These are phyloP conservation scores for Apteryx owenii DNA, from an alignment of 2,113 vertebrate species.

Conservation along the genomic window DNA sequence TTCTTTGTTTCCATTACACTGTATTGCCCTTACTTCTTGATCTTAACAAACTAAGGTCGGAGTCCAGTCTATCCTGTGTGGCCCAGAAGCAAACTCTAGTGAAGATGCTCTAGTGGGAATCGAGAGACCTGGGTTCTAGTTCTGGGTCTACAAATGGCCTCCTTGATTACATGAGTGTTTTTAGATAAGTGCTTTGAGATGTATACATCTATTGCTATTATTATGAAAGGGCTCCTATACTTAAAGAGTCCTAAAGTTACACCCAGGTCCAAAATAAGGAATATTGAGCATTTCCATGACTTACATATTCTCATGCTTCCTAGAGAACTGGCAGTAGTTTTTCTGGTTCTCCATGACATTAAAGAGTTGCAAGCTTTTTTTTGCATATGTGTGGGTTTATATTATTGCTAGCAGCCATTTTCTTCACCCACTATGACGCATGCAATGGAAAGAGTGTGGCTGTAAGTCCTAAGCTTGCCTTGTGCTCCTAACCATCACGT, in stretches of 20 bases:
- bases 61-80: neutral
- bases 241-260: neutral
- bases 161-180: neutral
- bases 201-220: neutral
- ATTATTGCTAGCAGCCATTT: neutral
- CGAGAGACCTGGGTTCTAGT: neutral
- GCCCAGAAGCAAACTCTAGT: neutral
- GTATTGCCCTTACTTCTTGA: neutral
- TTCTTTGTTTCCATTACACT: neutral
- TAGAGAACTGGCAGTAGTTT: neutral
- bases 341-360: neutral
- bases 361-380: neutral
- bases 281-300: neutral
- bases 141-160: neutral
- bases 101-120: neutral
- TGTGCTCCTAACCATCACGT: neutral
- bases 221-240: neutral
- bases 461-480: neutral
- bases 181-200: neutral
- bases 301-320: too few species aligned
- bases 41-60: neutral
- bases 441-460: neutral
- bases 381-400: neutral
- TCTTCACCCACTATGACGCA: neutral
- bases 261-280: neutral